Conservation (phyloP, 2,888 invertebrate species). For the Zonitis immaculata region DNA sequence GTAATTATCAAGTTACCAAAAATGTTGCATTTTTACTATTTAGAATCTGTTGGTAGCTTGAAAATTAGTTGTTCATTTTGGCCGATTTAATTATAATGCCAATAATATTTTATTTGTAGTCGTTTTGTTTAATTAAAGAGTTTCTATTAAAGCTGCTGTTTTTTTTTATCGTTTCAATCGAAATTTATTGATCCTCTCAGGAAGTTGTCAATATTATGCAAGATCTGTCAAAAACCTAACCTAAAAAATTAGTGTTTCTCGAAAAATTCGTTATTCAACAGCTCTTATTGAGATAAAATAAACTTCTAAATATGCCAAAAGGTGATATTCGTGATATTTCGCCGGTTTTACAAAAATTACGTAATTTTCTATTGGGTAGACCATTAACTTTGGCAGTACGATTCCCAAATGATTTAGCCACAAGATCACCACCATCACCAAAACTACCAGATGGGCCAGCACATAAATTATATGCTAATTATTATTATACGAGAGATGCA, state of each 20-base stretch:
- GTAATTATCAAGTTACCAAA: slow-evolving; percentile 21
- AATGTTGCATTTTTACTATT: slow-evolving; percentile 8
- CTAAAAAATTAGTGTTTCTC: neutral
- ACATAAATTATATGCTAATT: slow-evolving; percentile 74
- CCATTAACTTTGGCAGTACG: slow-evolving; percentile 53
- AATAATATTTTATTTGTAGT: slow-evolving; percentile 14
- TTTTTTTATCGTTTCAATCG: neutral
- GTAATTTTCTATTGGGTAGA: slow-evolving; percentile 66
- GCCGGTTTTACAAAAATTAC: slow-evolving; percentile 57
- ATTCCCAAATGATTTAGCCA: slow-evolving; percentile 61
- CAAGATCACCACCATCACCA: slow-evolving; percentile 79
- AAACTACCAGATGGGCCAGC: slow-evolving; percentile 76
- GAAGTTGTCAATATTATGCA: slow-evolving; percentile 12
- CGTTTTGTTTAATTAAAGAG: slow-evolving; percentile 9
- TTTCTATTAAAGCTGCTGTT: neutral
- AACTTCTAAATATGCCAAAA: slow-evolving; percentile 24
- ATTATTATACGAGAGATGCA: slow-evolving; percentile 79
- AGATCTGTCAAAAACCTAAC: slow-evolving; percentile 13
- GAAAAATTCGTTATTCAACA: neutral
- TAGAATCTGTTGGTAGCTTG: slow-evolving; percentile 20
- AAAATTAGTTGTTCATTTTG: slow-evolving; percentile 3
- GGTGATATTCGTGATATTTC: slow-evolving; percentile 56
- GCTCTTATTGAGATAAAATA: neutral
- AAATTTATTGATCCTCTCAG: no score
- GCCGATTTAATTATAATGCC: slow-evolving; percentile 2